phyloP scores from a whole-genome alignment of 2,113 vertebrate species.

The Potamarius usumacintae region DNA sequence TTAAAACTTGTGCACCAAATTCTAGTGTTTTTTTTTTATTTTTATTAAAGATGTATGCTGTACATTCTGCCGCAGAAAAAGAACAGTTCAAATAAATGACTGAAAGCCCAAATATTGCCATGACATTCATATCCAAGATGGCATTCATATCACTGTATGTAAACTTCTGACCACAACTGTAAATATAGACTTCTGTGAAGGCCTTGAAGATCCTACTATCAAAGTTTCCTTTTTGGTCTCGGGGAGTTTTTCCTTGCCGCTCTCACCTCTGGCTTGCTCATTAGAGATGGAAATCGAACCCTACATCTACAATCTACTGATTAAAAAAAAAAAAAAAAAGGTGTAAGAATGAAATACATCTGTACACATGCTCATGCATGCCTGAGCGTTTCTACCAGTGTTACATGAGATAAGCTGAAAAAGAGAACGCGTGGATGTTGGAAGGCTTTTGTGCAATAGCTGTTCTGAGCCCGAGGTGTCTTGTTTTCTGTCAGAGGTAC shows the following conservation, averaged over 20 bases:
- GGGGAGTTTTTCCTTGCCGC: neutral
- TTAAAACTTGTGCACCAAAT: too few relatives aligned
- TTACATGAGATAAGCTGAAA: neutral
- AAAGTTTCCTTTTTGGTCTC: neutral
- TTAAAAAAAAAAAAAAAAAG: neutral
- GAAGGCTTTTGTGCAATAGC: conserved; percentile 13
- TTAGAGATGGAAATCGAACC: neutral
- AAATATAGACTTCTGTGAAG: neutral
- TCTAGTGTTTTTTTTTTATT: too few relatives aligned
- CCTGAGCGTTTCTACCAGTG: neutral
- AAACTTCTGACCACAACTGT: too few relatives aligned
- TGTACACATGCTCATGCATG: neutral
- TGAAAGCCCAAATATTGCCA: too few relatives aligned
- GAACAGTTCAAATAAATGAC: too few relatives aligned
- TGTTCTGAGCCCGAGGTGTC: conserved; percentile 3
- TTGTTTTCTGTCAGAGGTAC: conserved; percentile 32
- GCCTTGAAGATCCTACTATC: neutral
- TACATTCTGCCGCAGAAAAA: too few relatives aligned
- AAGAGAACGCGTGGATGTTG: neutral
- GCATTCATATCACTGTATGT: too few relatives aligned
- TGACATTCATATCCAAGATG: too few relatives aligned
- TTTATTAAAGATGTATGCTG: too few relatives aligned
- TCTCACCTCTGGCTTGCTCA: neutral
- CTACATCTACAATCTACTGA: neutral
- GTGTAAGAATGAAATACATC: neutral